Conservation (phyloP, 2,888 invertebrate species). For the Luperina nickerlii region DNA sequence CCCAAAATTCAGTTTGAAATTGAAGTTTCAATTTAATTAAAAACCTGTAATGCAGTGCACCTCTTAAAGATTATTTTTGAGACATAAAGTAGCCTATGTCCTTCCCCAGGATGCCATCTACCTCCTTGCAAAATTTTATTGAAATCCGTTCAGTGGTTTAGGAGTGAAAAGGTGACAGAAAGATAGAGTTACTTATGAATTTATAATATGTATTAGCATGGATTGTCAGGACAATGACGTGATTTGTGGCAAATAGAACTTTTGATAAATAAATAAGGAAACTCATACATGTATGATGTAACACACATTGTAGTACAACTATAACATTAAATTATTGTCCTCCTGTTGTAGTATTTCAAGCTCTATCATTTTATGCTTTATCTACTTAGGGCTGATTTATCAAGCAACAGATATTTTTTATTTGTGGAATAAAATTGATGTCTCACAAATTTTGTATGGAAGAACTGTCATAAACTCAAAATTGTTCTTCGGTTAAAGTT, state of each 20-base stretch:
- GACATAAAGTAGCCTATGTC: background rate
- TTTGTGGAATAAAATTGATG: too few relatives aligned
- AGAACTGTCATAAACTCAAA: too few relatives aligned
- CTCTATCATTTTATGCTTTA: background rate
- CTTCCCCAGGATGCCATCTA: background rate
- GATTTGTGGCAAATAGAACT: constrained; percentile 13
- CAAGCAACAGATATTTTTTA: too few relatives aligned
- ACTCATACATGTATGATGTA: constrained; percentile 1
- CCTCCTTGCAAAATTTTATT: background rate
- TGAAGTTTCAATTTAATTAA: background rate
- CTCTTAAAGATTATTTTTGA: background rate
- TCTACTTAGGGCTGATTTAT: background rate
- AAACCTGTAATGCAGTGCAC: background rate
- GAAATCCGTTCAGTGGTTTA: background rate
- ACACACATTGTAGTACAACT: background rate
- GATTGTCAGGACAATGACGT: background rate
- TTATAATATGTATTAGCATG: background rate
- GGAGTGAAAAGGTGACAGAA: background rate
- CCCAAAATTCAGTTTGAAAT: background rate
- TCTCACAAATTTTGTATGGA: too few relatives aligned
- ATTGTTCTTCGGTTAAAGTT: too few relatives aligned
- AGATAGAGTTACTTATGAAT: background rate
- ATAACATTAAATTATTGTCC: background rate
- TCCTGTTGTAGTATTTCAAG: constrained; percentile 11
- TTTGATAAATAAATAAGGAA: constrained; percentile 44